Base-by-base conservation (phyloP, 2,888 invertebrate species). In the Coronaproctus castanopsis region DNA sequence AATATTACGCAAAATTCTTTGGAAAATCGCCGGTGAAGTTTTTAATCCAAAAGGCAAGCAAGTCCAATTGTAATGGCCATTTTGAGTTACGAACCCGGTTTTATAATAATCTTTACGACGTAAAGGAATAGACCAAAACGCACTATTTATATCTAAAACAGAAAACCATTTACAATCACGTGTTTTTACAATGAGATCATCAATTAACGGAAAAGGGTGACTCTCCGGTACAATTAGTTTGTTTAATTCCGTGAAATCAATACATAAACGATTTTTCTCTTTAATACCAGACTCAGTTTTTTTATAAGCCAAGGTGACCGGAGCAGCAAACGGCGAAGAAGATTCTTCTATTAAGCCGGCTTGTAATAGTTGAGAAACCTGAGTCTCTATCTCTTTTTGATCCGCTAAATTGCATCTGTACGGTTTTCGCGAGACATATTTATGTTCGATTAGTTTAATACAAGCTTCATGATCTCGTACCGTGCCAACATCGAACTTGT, bases 21-120 rank as follows among this genome's bases (percentile, higher is more conserved):
- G 64, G 55, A 66, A 65, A 51, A 66, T 65, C 5, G 65, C 63
- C n/a, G 65, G 64, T 2, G 65, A 62, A 10, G 61, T 65, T 62
- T 65, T 64, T 21, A 65, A n/a, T 2, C 66, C 63, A 60, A 64
- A 65, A 0, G 65, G 64, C 48, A 66, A 36, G 50, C 63, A 63
- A 3, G 48, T 59, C 65, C 65, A 66, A 55, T 66, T 62, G 59
- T 59, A 66, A 21, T 66, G 65, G 2, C 64, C 65, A 21, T 58
- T 21, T 24, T 66, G 64, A 2, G 66, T 66, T 14, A 67, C 62
- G 55, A 67, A 67, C 20, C 57, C 65, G 5, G 65, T 65, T 57
- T 65, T 65, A 48, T 64, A 59, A 54, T 60, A 63, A 49, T 65
- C 65, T 58, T 65, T 62, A 20, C 21, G 52, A 48, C 64, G 24